Percentiles rank a stretch among this genome's conserved stretches.
Evolutionary conservation across 2,888 invertebrate genomes (phyloP).

Genomic region (Drosophila subquinaria): DNA sequence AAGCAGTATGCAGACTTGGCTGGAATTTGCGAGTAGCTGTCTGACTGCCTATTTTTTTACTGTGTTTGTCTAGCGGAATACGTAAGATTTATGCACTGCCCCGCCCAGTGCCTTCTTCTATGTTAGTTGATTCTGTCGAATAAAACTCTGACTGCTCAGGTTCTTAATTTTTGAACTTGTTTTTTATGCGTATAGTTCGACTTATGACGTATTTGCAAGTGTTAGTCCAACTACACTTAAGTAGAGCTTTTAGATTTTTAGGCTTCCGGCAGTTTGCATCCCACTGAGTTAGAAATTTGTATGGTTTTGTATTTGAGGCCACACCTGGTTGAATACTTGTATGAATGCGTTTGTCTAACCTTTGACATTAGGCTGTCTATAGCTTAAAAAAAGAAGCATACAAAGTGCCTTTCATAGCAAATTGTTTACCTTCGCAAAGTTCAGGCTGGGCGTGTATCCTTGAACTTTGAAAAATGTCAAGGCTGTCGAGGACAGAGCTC

Average conservation of each 20-base stretch:
- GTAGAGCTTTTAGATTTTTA: background rate
- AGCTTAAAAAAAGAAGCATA: constrained; percentile 15
- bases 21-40: constrained; percentile 1
- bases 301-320: background rate
- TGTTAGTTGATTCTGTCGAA: constrained; percentile 1
- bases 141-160: constrained; percentile 17
- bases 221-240: background rate
- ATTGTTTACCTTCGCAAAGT: constrained; percentile 27
- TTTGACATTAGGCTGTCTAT: constrained; percentile 33
- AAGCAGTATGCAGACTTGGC: constrained; percentile 15
- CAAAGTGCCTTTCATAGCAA: constrained; percentile 29
- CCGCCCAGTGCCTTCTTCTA: constrained; percentile 30
- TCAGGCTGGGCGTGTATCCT: constrained; percentile 27
- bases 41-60: constrained; percentile 33
- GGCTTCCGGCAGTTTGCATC: background rate
- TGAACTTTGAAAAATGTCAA: constrained; percentile 53
- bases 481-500: background rate
- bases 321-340: constrained; percentile 12
- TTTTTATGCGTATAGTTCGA: constrained; percentile 28
- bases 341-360: constrained; percentile 33
- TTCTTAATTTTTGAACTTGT: constrained; percentile 43
- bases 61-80: constrained; percentile 9
- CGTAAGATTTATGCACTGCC: constrained; percentile 46
- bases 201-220: constrained; percentile 7
- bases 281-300: background rate